phyloP scores from a whole-genome alignment of 1,140 invertebrate genomes.

The Drosophila asahinai region DNA sequence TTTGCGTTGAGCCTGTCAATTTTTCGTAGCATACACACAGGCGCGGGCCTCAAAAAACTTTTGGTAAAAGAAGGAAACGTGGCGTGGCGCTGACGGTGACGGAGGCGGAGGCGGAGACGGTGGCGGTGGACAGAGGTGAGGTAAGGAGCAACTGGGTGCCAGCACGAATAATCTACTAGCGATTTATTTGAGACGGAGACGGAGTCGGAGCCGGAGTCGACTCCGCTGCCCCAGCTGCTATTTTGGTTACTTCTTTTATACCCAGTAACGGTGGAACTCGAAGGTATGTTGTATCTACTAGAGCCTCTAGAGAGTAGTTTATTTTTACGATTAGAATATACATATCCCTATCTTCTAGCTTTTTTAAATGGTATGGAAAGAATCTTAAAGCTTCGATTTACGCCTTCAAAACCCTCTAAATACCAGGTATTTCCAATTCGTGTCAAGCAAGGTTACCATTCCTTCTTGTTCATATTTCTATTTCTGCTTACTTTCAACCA shows the following conservation, averaged over 20 bases:
- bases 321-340: too few relatives aligned
- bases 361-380: not conserved
- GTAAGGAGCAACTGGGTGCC: conserved; percentile 55
- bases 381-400: not conserved
- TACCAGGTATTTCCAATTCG: conserved; percentile 20
- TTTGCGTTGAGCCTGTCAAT: conserved; percentile 72
- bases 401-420: not conserved
- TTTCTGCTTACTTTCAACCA: conserved; percentile 73
- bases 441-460: not conserved
- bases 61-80: conserved; percentile 36
- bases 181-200: conserved; percentile 72
- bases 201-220: conserved; percentile 19
- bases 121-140: conserved; percentile 1
- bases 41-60: conserved; percentile 56
- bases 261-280: not conserved
- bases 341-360: too few relatives aligned
- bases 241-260: conserved; percentile 78
- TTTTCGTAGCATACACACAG: conserved; percentile 80
- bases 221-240: conserved; percentile 53
- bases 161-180: conserved; percentile 82
- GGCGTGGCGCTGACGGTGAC: conserved; percentile 9
- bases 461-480: conserved; percentile 78
- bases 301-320: too few relatives aligned
- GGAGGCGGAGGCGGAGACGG: not conserved
- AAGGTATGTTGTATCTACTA: conserved; percentile 15